Evolutionary conservation across 2,888 invertebrate species (phyloP).

Genomic region (Bedellia somnulentella): DNA sequence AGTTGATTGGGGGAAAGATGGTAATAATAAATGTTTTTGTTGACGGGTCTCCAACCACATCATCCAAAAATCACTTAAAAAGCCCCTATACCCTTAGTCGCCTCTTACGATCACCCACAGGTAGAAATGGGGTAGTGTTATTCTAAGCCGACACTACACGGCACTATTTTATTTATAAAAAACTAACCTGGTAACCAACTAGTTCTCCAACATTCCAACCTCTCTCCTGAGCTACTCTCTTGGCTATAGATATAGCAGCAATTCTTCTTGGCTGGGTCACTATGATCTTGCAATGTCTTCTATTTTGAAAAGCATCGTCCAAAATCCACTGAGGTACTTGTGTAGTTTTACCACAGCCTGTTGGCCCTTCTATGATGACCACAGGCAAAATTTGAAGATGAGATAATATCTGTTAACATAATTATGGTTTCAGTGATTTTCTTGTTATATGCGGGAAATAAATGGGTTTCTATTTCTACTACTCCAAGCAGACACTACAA

Average conservation of each 20-base stretch:
- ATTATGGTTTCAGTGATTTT: no score
- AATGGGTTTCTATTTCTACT: no score
- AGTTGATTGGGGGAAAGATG: no score
- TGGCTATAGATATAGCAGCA: constrained; percentile 88
- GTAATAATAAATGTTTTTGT: no score
- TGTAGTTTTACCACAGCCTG: constrained; percentile 91
- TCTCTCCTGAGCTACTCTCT: constrained; percentile 80
- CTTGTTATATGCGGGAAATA: no score
- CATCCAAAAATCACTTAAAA: no score
- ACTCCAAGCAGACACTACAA: no score
- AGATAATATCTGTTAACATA: constrained; percentile 63
- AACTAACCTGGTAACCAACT: constrained; percentile 83
- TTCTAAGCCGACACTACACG: no score
- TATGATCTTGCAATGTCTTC: constrained; percentile 77
- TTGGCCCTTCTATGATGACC: constrained; percentile 86
- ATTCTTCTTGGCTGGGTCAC: constrained; percentile 94
- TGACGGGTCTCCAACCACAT: no score
- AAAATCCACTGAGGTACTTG: constrained; percentile 92
- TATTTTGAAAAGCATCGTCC: constrained; percentile 69
- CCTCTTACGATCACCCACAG: no score
- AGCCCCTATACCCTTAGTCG: no score
- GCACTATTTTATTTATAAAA: neutral
- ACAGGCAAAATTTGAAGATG: constrained; percentile 71
- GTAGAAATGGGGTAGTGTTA: no score
- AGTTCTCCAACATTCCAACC: constrained; percentile 80